Base-by-base conservation (phyloP, 2,888 invertebrate genomes). In the Chrysolina haemoptera region DNA sequence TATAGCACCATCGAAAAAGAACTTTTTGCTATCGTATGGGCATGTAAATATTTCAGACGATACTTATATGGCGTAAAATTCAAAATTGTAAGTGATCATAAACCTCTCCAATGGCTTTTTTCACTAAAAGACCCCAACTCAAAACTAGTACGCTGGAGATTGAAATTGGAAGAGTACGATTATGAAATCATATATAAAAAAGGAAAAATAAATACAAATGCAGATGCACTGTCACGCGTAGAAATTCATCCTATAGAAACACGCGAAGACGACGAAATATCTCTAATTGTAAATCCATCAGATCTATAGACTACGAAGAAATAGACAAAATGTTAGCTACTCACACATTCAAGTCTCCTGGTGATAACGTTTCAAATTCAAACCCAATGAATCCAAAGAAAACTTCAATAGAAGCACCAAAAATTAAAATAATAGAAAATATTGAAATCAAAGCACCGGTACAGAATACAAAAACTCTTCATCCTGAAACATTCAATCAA, bases 241-340 rank as follows among this genome's bases (percentile, higher is more conserved):
- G 53, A 66, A n/a, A 66, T 66, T 1, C n/a, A 64, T n/a, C 64
- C 64, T 8, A 40, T 43, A 16, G 64, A 64, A 64, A 48, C 16
- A 48, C 48, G 16, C 6, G 16, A 48, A 16, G 48, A 48, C 2
- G 48, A 48, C 35, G 35, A 35, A 8, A 35, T 35, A 35, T 35
- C 35, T 6, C 35, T 35, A 6, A 35, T 35, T 8, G 35, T 35
- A 35, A 35, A 35, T 8, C 35, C 35, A 35, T 4, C 35, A 6
- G 35, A 35, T 0, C 8, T 48, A 10, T 48, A 9, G 16, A 48
- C 16, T 16, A 48, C 16, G 16, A 9, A 16, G 48, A 48, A 16
- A 16, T 48, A 16, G 48, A 48, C 48, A 10, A 48, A 48, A 48
- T 48, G 48, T 10, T 16, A 48, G 48, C 16, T 8, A 48, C 16